Evolutionary conservation across 2,113 vertebrate genomes (phyloP), one percentile per base, ranked within the genome.

Genomic region (Callithrix jacchus): DNA sequence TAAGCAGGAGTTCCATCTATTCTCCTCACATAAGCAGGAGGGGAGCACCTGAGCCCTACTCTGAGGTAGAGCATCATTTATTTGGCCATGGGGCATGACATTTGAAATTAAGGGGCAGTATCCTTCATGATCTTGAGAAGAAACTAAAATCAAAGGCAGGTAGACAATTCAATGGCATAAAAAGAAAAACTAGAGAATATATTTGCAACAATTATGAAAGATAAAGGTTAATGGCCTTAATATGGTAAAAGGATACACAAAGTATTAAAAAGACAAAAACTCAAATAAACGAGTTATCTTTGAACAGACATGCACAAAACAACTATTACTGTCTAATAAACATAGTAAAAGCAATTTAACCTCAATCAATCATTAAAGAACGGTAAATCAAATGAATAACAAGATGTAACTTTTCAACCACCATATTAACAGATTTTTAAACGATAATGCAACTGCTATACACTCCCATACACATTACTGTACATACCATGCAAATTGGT

Each of bases 291-390:
- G 35, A 79, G n/a, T 11, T 56, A 10, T 74, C 76, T 74, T 18
- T 94, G n/a, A 91, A 42, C 3, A 66, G 61, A 71, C 9, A 47
- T 77, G 91, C 58, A 83, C 9, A 94, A 74, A 77, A 76, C 13
- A 76, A 30, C n/a, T 54, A 71, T 7, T 47, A 52, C 37, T 54
- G 16, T 70, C 52, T 70, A 88, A 71, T 32, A 66, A 82, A 49
- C 18, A 47, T 70, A 64, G 49, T 71, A 45, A 89, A 94, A 92
- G 84, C 16, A 35, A 58, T 87, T 87, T 49, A 88, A 96, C 37
- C n/a, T 83, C 23, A 52, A 77, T 49, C 40, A 10, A 0, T 79
- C 52, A 25, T 74, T 68, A 87, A 88, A 83, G 9, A 61, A 87
- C 32, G 35, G 56, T 2, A 71, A 87, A 70, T 77, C 11, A 54